Conservation (phyloP, 37 sponge, comb jelly and placozoan species). For the Hormiphora californensis region DNA sequence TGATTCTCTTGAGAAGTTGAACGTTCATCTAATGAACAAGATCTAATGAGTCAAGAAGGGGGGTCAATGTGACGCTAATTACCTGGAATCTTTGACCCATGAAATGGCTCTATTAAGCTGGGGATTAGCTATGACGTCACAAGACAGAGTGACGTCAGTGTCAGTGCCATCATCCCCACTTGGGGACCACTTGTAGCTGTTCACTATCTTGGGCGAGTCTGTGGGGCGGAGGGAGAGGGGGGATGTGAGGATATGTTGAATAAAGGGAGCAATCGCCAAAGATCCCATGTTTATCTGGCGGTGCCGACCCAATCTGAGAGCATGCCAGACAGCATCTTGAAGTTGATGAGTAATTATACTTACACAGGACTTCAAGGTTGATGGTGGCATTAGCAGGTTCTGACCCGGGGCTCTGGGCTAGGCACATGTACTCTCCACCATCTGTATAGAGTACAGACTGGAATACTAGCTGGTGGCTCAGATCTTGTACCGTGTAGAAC, state of each 20-base stretch:
- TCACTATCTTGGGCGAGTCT: conserved; percentile 17
- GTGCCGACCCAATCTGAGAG: too few relatives aligned
- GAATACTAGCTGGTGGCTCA: neutral
- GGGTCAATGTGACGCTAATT: neutral
- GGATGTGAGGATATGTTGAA: too few relatives aligned
- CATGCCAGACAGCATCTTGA: too few relatives aligned
- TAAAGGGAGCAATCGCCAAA: too few relatives aligned
- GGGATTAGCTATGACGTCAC: neutral
- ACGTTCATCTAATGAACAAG: too few relatives aligned
- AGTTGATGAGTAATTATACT: neutral
- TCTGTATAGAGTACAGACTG: neutral
- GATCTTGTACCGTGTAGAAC: neutral
- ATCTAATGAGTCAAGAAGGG: neutral
- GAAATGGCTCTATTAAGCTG: neutral
- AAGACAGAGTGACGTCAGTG: conserved; percentile 23
- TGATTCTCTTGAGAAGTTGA: too few relatives aligned
- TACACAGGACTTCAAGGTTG: neutral
- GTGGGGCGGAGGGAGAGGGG: neutral
- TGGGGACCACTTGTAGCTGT: conserved; percentile 46
- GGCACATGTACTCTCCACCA: neutral
- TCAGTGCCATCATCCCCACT: neutral
- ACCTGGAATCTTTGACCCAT: conserved; percentile 16
- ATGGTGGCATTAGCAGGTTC: neutral
- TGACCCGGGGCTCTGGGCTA: neutral
- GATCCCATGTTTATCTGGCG: too few relatives aligned